phyloP scores from a whole-genome alignment of 2,797 vertebrate genomes.

The Protosalanx chinensis region DNA sequence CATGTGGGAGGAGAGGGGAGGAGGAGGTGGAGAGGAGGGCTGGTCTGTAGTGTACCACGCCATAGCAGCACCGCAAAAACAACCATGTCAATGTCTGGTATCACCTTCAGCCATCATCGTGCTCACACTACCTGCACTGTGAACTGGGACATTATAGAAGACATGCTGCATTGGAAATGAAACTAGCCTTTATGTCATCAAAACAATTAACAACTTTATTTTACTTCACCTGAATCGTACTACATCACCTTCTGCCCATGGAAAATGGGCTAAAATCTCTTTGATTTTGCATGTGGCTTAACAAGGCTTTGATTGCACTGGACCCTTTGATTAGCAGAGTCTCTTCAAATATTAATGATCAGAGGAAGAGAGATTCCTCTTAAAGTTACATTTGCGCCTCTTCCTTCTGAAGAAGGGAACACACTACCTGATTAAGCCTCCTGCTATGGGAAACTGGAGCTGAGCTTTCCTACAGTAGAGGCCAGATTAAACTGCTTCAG shows the following conservation, averaged over 20 bases:
- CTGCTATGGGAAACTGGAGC: constrained; percentile 48
- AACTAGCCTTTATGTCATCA: background rate
- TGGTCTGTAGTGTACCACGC: constrained; percentile 33
- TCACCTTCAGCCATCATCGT: background rate
- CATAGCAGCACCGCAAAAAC: constrained; percentile 18
- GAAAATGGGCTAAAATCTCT: constrained; percentile 9
- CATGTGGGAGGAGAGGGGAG: too few species aligned
- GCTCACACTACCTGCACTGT: background rate
- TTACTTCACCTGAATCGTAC: background rate
- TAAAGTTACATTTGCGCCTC: background rate
- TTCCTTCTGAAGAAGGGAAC: constrained; percentile 22
- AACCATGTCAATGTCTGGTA: constrained; percentile 9
- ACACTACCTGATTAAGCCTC: constrained; percentile 41
- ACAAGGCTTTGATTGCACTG: constrained; percentile 37
- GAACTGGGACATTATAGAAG: background rate
- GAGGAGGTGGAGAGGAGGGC: constrained; percentile 15
- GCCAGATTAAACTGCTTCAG: constrained; percentile 61
- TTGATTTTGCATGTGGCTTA: constrained; percentile 36
- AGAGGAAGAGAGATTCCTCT: constrained; percentile 22
- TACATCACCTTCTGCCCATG: background rate
- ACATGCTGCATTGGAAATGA: background rate
- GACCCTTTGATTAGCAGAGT: constrained; percentile 46
- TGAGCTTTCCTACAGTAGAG: constrained; percentile 54
- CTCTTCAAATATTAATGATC: constrained; percentile 45
- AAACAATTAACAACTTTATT: background rate